phyloP scores from a whole-genome alignment of 2,888 invertebrate species.

The Ectropis crepuscularia region DNA sequence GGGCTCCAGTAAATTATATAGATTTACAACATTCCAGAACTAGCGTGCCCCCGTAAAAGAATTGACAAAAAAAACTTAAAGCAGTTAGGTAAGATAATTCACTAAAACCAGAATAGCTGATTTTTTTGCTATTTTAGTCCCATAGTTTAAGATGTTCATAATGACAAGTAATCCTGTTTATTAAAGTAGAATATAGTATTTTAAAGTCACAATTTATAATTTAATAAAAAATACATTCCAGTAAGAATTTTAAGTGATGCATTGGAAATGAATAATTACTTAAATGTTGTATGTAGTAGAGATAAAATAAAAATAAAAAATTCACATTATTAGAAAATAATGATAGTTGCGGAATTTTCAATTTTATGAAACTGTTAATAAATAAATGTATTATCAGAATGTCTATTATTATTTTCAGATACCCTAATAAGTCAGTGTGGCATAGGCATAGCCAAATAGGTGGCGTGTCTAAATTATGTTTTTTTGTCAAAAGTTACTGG shows the following conservation, averaged over 20 bases:
- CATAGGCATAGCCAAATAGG: neutral
- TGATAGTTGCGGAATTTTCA: slow-evolving; percentile 50
- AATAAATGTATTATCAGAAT: slow-evolving; percentile 46
- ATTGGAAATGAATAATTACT: slow-evolving; percentile 11
- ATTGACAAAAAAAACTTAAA: too few species aligned
- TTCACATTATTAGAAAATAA: slow-evolving; percentile 20
- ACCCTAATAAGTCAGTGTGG: neutral
- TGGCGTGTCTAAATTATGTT: neutral
- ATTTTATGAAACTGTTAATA: slow-evolving; percentile 73
- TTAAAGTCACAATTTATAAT: neutral
- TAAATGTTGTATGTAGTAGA: slow-evolving; percentile 35
- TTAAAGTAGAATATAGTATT: too few species aligned
- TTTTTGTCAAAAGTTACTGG: too few species aligned
- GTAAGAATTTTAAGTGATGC: neutral
- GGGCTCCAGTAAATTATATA: too few species aligned
- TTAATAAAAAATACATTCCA: slow-evolving; percentile 7
- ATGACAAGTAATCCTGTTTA: too few species aligned
- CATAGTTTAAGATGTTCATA: too few species aligned
- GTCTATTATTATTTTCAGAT: slow-evolving; percentile 12
- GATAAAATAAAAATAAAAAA: slow-evolving; percentile 12
- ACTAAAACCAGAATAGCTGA: too few species aligned
- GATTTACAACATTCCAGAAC: too few species aligned
- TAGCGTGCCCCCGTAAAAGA: too few species aligned
- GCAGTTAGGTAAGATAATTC: too few species aligned
- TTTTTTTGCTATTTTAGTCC: too few species aligned